A percentile compares a stretch with the other conserved stretches of the same genome.
Evolutionary conservation across 2,797 vertebrate species (phyloP).

Genomic region (Tragelaphus eurycerus): DNA sequence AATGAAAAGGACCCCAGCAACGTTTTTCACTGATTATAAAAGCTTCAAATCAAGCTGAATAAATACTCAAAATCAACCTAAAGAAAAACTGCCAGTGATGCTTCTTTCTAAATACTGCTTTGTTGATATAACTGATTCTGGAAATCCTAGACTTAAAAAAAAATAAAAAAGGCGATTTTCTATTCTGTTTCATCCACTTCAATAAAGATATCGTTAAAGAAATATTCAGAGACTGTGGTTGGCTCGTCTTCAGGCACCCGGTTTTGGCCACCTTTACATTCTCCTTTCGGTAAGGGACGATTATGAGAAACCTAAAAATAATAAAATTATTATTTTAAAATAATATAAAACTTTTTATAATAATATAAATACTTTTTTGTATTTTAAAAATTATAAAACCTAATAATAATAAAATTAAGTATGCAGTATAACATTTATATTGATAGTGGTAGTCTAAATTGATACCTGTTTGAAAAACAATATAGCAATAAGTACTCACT

Average conservation of each 20-base stretch:
- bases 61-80: slow-evolving; percentile 57
- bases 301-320: slow-evolving; percentile 76
- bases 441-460: neutral
- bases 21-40: slow-evolving; percentile 55
- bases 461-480: neutral
- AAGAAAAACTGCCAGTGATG: slow-evolving; percentile 45
- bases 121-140: slow-evolving; percentile 17
- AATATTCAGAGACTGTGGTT: slow-evolving; percentile 89
- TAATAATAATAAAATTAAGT: slow-evolving; percentile 31
- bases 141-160: slow-evolving; percentile 25
- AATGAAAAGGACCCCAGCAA: slow-evolving; percentile 46
- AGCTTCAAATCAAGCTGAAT: slow-evolving; percentile 42
- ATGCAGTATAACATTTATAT: neutral
- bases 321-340: too few relatives aligned
- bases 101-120: slow-evolving; percentile 56
- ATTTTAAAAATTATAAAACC: too few relatives aligned
- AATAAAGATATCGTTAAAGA: slow-evolving; percentile 95
- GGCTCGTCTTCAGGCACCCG: slow-evolving; percentile 83
- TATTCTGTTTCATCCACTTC: slow-evolving; percentile 89
- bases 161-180: neutral
- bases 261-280: slow-evolving; percentile 60
- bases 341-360: too few relatives aligned
- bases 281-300: slow-evolving; percentile 35
- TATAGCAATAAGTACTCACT: neutral
- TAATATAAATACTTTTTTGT: too few relatives aligned